phyloP scores from a whole-genome alignment of 2,797 vertebrate species.

The Alauda arvensis region DNA sequence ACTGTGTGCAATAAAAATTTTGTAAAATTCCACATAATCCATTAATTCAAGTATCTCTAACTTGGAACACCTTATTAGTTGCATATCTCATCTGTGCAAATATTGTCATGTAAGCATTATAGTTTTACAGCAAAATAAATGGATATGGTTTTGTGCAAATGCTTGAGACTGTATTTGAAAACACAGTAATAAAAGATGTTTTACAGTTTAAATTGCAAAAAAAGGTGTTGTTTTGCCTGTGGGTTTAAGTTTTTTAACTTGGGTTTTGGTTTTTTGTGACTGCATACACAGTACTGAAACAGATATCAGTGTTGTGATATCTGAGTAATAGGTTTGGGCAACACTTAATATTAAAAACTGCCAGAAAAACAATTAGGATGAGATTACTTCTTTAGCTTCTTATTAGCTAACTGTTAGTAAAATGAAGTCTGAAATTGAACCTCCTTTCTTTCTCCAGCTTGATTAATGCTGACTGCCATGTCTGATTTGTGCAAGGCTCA shows the following conservation, averaged over 20 bases:
- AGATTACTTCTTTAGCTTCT: not conserved
- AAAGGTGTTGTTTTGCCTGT: fast-evolving
- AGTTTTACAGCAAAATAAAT: not conserved
- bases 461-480: not conserved
- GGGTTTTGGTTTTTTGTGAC: not conserved
- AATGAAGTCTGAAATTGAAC: not conserved
- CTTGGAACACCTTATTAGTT: not conserved
- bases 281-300: not conserved
- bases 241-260: too few relatives aligned
- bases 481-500: not conserved
- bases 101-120: not conserved
- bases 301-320: not conserved
- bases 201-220: not conserved
- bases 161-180: not conserved
- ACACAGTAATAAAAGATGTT: not conserved
- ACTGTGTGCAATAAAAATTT: not conserved
- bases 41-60: not conserved
- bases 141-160: not conserved
- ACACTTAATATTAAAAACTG: not conserved
- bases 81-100: not conserved
- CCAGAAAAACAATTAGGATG: not conserved
- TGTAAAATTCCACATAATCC: not conserved
- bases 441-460: not conserved
- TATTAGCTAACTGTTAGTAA: not conserved
- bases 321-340: not conserved